These are phyloP conservation scores for Tribolium castaneum DNA, from an alignment of 1,140 invertebrate genomes.

Conservation along the genomic window DNA sequence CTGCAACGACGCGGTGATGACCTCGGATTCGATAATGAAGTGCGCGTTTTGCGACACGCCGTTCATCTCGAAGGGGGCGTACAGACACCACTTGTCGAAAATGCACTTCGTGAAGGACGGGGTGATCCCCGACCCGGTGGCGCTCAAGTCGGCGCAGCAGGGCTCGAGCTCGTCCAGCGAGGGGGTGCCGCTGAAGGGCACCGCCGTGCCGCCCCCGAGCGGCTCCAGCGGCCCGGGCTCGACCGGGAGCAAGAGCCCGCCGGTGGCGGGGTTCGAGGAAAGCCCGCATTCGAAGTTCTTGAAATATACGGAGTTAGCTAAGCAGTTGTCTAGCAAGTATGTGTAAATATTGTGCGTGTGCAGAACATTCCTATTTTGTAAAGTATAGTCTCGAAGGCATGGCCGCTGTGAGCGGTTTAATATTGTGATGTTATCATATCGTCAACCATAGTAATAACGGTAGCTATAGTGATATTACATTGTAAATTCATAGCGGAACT, in stretches of 20 bases:
- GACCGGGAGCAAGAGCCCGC: conserved; percentile 65
- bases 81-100: conserved; percentile 95
- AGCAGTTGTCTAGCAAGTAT: conserved; percentile 96
- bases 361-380: conserved; percentile 61
- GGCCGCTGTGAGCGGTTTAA: conserved; percentile 55
- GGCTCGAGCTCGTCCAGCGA: conserved; percentile 64
- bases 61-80: conserved; percentile 96
- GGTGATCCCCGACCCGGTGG: conserved; percentile 78
- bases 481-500: conserved; percentile 56
- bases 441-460: conserved; percentile 61
- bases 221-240: conserved; percentile 40
- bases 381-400: conserved; percentile 57
- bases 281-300: conserved; percentile 96
- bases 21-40: conserved; percentile 89
- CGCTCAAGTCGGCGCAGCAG: conserved; percentile 70
- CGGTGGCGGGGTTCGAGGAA: conserved; percentile 80
- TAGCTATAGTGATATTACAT: conserved; percentile 55
- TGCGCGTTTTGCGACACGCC: conserved; percentile 97
- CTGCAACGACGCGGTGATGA: conserved; percentile 90
- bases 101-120: conserved; percentile 97
- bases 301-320: conserved; percentile 96
- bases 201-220: conserved; percentile 46
- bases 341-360: conserved; percentile 70
- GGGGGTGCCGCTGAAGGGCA: conserved; percentile 55
- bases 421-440: conserved; percentile 66